Evolutionary conservation across 2,113 vertebrate species (phyloP).

Genomic region (Capricornis sumatraensis): DNA sequence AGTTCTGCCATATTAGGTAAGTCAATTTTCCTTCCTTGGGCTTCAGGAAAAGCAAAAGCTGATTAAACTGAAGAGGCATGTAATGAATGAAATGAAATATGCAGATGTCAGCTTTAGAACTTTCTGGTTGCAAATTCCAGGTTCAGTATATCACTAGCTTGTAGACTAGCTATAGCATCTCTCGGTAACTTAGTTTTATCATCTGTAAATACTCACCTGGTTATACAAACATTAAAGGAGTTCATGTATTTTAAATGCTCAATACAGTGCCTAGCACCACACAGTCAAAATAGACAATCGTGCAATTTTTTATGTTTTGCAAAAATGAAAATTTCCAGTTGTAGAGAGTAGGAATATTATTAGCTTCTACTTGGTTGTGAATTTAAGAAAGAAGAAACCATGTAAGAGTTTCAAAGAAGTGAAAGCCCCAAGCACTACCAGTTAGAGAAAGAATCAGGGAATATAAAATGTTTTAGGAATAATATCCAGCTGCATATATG

Average conservation of each 20-base stretch:
- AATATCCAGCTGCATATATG: background rate
- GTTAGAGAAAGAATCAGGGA: background rate
- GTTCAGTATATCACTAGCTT: background rate
- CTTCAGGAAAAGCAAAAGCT: background rate
- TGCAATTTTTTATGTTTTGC: background rate
- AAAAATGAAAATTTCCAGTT: background rate
- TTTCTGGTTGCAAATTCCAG: background rate
- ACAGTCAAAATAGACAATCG: background rate
- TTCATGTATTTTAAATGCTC: background rate
- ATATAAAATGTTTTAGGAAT: background rate
- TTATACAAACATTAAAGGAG: background rate
- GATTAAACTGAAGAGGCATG: conserved; percentile 14
- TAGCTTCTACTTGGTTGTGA: background rate
- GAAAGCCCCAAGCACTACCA: background rate
- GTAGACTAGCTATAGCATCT: background rate
- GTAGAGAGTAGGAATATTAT: background rate
- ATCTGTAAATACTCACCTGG: background rate
- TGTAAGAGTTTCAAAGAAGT: background rate
- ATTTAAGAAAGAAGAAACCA: background rate
- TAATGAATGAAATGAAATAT: conserved; percentile 27
- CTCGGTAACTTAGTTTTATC: background rate
- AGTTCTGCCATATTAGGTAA: background rate
- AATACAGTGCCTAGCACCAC: background rate
- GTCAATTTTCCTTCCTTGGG: background rate
- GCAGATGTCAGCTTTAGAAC: background rate